phyloP scores from a whole-genome alignment of 2,797 vertebrate species.

The Chromis chromis region DNA sequence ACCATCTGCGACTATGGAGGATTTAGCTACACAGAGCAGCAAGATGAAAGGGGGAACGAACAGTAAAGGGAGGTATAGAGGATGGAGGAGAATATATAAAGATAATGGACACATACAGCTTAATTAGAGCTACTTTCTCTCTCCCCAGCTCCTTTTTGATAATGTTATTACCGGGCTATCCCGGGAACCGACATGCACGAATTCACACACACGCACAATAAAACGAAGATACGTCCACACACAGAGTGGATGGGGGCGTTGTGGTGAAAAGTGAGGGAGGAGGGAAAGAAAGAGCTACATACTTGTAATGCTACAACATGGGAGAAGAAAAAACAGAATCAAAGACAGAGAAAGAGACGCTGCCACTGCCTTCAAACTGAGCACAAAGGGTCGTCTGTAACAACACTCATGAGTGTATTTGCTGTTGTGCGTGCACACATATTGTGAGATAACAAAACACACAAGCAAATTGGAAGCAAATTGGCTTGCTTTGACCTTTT shows the following conservation, averaged over 20 bases:
- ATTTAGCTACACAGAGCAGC: conserved; percentile 8
- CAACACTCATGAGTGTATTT: too few relatives aligned
- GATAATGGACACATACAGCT: conserved; percentile 26
- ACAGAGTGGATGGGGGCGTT: not conserved
- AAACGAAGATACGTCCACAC: not conserved
- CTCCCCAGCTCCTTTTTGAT: not conserved
- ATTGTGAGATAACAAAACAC: not conserved
- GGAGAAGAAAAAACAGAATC: too few relatives aligned
- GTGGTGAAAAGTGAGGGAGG: too few relatives aligned
- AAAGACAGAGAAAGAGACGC: too few relatives aligned
- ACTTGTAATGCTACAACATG: too few relatives aligned
- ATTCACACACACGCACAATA: not conserved
- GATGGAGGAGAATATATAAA: not conserved
- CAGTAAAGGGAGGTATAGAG: not conserved
- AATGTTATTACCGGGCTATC: conserved; percentile 2
- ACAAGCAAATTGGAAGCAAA: not conserved
- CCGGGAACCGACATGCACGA: not conserved
- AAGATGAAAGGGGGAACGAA: not conserved
- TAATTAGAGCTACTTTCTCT: conserved; percentile 11
- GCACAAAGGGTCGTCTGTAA: too few relatives aligned
- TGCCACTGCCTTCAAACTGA: too few relatives aligned
- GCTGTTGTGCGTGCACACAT: too few relatives aligned
- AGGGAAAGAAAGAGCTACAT: too few relatives aligned
- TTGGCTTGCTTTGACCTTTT: conserved; percentile 2
- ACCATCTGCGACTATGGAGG: not conserved